Evolutionary conservation across 2,113 vertebrate species (phyloP).

Genomic region (Python bivittatus): DNA sequence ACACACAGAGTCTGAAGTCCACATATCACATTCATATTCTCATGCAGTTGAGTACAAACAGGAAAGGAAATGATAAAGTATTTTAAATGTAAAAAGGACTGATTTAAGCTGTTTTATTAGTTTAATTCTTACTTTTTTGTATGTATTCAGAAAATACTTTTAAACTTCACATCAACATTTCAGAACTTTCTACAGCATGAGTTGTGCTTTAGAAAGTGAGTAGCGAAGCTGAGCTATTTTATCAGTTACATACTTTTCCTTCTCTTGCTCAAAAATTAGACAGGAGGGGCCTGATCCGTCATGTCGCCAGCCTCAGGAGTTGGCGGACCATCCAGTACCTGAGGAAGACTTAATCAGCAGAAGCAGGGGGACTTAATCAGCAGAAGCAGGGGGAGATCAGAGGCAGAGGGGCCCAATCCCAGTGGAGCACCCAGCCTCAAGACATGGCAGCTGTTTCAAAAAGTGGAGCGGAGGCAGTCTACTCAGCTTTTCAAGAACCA

Average conservation of each 20-base stretch:
- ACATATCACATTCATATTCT: too few species aligned
- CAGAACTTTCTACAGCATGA: neutral
- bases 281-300: neutral
- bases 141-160: neutral
- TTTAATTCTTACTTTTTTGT: neutral
- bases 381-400: neutral
- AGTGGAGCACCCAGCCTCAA: too few species aligned
- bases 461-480: neutral
- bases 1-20: too few species aligned
- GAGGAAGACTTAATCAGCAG: neutral
- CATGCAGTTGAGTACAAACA: neutral
- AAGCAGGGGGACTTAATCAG: neutral
- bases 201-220: neutral
- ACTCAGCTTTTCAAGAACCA: too few species aligned
- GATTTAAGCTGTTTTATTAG: neutral
- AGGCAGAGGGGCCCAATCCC: neutral
- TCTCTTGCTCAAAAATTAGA: neutral
- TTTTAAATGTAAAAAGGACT: neutral
- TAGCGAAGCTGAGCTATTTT: neutral
- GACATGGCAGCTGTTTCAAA: neutral
- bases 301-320: neutral
- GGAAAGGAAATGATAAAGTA: neutral
- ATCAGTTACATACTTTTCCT: neutral
- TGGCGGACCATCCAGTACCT: neutral
- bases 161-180: neutral